Conservation (phyloP, 1,140 invertebrate genomes). For the Pseudomyrmex cubaensis region DNA sequence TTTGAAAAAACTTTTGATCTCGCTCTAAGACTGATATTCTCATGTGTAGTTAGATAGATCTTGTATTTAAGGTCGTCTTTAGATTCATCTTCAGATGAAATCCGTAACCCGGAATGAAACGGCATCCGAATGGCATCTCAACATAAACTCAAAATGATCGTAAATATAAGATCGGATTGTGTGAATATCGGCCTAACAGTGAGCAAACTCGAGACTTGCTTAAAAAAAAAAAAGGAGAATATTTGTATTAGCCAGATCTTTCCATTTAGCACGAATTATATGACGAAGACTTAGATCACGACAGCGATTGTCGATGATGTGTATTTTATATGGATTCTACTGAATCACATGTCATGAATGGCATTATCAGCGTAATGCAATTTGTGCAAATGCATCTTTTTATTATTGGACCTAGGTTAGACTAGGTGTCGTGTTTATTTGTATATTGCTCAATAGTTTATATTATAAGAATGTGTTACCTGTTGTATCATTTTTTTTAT, state of each 20-base stretch:
- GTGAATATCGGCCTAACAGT: too few species aligned
- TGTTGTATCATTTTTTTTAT: constrained; percentile 85
- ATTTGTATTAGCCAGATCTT: constrained; percentile 60
- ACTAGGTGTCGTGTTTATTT: constrained; percentile 84
- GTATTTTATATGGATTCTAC: constrained; percentile 54
- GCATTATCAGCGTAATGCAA: constrained; percentile 41
- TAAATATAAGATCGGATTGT: too few species aligned
- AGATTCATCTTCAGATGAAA: too few species aligned
- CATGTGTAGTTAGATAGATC: too few species aligned
- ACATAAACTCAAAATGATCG: too few species aligned
- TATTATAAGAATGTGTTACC: constrained; percentile 85
- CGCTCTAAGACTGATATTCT: too few species aligned
- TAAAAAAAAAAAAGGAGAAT: constrained; percentile 10
- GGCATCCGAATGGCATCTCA: too few species aligned
- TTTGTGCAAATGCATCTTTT: constrained; percentile 78
- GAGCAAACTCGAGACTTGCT: neutral
- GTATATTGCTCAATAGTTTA: constrained; percentile 86
- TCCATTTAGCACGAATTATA: constrained; percentile 1
- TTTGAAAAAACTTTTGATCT: too few species aligned
- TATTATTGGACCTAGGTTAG: constrained; percentile 82
- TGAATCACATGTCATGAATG: constrained; percentile 45
- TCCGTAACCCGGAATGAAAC: too few species aligned
- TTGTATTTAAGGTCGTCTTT: too few species aligned
- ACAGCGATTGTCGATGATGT: constrained; percentile 32
- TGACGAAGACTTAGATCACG: constrained; percentile 10